These are phyloP conservation scores for Trachelipus rathkii DNA, from an alignment of 1,140 invertebrate species.

Conservation along the genomic window DNA sequence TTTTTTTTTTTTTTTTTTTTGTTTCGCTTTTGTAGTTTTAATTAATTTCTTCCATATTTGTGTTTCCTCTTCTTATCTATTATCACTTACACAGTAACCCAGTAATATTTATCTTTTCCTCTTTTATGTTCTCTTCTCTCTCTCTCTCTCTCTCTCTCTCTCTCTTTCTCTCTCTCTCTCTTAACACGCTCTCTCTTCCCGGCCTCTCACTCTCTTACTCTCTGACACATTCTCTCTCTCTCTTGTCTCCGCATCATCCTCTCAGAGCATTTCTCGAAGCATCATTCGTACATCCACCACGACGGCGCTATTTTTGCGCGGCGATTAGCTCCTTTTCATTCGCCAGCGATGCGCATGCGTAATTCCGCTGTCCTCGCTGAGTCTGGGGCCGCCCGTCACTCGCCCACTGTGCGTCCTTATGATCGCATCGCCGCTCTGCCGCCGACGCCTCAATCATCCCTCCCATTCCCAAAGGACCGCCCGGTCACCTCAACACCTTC, in stretches of 20 bases:
- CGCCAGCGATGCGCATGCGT: neutral
- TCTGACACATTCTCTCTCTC: neutral
- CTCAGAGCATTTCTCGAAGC: neutral
- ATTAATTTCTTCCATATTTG: too few relatives aligned
- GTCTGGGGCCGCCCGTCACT: conserved; percentile 5
- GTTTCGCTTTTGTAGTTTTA: too few relatives aligned
- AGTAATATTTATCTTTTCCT: too few relatives aligned
- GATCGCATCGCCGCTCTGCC: conserved; percentile 2
- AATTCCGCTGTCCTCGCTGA: neutral
- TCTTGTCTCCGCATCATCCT: neutral
- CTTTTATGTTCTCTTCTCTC: too few relatives aligned
- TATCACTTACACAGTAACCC: too few relatives aligned
- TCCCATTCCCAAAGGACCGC: neutral
- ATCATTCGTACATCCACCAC: neutral
- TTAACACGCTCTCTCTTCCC: too few relatives aligned
- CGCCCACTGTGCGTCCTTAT: conserved; percentile 7
- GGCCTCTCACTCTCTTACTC: too few relatives aligned
- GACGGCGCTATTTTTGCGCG: conserved; percentile 5
- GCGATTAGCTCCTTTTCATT: neutral
- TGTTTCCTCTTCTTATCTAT: too few relatives aligned
- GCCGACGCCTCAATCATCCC: neutral
- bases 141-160: too few relatives aligned
- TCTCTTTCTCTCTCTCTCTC: too few relatives aligned
- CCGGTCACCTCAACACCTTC: neutral
- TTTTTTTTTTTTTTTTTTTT: too few relatives aligned